Percentiles rank a stretch among this genome's conserved stretches.
Evolutionary conservation across 2,797 vertebrate species (phyloP).

Genomic region (Molossus molossus): DNA sequence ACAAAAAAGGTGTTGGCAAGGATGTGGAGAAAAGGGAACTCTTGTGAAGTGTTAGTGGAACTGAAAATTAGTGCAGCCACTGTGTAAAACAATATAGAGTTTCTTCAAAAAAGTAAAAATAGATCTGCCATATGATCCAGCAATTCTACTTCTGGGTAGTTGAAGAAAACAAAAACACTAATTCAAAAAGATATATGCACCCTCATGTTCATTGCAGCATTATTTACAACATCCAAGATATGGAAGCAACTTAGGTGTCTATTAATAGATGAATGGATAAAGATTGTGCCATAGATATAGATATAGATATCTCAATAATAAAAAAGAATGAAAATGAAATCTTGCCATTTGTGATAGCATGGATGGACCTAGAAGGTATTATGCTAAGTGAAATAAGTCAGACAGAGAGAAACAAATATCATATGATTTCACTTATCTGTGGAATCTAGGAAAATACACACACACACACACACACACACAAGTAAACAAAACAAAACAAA

Average conservation of each 20-base stretch:
- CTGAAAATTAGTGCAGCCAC: background rate
- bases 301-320: background rate
- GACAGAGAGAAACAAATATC: background rate
- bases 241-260: background rate
- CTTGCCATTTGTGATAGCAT: background rate
- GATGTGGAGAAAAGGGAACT: background rate
- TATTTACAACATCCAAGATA: background rate
- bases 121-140: background rate
- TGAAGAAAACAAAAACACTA: background rate
- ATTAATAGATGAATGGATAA: background rate
- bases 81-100: background rate
- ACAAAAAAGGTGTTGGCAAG: background rate
- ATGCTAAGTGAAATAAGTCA: background rate
- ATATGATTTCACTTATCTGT: background rate
- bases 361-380: background rate
- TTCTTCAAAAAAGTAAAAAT: background rate
- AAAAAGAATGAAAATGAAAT: background rate
- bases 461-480: too few species aligned
- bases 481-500: background rate
- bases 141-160: background rate
- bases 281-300: background rate
- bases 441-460: background rate
- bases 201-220: background rate
- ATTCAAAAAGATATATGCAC: background rate
- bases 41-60: background rate